Evolutionary conservation across 2,888 invertebrate species (phyloP), one percentile per base, ranked within the genome.

Genomic region (Nematopogon swammerdamellus): DNA sequence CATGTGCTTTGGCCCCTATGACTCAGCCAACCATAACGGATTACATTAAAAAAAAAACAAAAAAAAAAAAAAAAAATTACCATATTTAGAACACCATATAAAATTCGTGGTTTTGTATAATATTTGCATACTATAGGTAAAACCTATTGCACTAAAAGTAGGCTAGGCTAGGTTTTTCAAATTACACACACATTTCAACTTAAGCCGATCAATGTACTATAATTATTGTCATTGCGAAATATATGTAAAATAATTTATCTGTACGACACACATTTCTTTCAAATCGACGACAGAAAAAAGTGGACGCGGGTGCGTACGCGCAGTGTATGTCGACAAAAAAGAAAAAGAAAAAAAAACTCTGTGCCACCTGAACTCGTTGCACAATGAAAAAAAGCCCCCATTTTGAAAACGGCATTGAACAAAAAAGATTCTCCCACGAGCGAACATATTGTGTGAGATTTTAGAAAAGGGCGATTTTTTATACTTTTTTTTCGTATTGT

Each of bases 241-340:
- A n/a, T 3, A 2, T 14, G 3, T 1, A 60, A 59, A 57, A 18
- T 45, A 14, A 5, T 61, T 8, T 8, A 25, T 25, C 8, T 8
- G 25, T 8, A 8, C 36, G 36, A 36, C 36, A 36, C 36, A 36
- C 36, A 36, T 36, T 14, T 36, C 36, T 3, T 36, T 8, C 11
- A n/a, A n/a, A 14, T 14, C 11, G 3, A n/a, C n/a, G n/a, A 25
- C 25, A 36, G 6, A 36, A 36, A 25, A 36, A 36, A 36, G n/a
- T 36, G 3, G 5, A 36, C 8, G n/a, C 36, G 36, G n/a, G 36
- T 36, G 36, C 36, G 3, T 36, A 36, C 36, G 36, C 36, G 36
- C 36, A 14, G n/a, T 14, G 36, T 36, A 36, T 14, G 25, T 14
- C 14, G 3, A 36, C 36, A 36, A 36, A 14, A 36, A 25, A 25